Base-by-base conservation (phyloP, 2,113 vertebrate species). In the Melospiza georgiana region DNA sequence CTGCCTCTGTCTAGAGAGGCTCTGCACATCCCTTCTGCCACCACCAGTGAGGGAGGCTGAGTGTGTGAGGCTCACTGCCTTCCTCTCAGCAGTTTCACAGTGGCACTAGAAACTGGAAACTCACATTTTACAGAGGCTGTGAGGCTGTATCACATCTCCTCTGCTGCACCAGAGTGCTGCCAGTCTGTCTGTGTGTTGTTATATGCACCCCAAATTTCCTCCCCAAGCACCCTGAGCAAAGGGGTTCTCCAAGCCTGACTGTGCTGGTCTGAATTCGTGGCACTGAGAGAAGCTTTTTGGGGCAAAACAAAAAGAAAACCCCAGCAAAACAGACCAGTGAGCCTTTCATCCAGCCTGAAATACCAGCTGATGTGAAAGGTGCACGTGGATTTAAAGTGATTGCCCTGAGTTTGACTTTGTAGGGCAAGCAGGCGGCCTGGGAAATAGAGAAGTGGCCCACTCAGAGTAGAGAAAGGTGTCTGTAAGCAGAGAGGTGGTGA, bases 1-100 rank as follows among this genome's bases (percentile, higher is more conserved):
- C 33, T 77, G n/a, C 24, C n/a, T 33, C 24, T 52, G 8, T 8
- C 21, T 33, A 15, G 8, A 43, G 62, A 18, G 12, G 7, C 8
- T 84, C 35, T 76, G 15, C 20, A 44, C 0, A 6, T 51, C 44
- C 22, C 8, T 2, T 44, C 37, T 10, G n/a, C 39, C 20, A 20
- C 31, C 51, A 28, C 15, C 51, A 28, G 30, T 0, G 0, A 31
- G 19, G 24, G 14, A 61, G 24, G 15, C 11, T 27, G 37, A 73
- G 16, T 0, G 0, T 2, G 6, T 24, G 21, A 30, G 28, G 6
- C 37, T 61, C 1, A 0, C 28, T 62, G 15, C 5, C 6, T 8
- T 73, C 19, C 30, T 51, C 1, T 0, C 12, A 67, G 66, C 19
- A 23, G 23, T 41, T 86, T 76, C 0, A 0, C 22, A 12, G 24